Conservation (phyloP, 2,113 vertebrate genomes). For the Pterocles gutturalis region DNA sequence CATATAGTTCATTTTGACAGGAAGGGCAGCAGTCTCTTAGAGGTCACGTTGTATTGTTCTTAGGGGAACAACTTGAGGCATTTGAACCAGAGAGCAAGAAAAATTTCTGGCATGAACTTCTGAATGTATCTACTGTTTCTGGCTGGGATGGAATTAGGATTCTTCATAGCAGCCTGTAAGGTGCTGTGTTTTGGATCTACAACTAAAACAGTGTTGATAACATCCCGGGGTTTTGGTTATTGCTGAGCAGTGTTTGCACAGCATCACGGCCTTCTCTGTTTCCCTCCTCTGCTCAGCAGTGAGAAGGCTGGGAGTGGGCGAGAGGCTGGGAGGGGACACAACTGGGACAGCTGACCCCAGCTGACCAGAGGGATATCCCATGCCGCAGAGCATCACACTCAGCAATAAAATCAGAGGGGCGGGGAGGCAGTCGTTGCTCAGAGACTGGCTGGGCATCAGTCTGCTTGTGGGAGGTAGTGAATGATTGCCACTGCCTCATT, state of each 20-base stretch:
- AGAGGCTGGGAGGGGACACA: no score
- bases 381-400: not conserved
- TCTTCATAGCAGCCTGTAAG: not conserved
- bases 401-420: no score
- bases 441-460: no score
- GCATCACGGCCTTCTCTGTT: not conserved
- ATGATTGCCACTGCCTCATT: not conserved
- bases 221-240: not conserved
- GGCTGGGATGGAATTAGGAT: not conserved
- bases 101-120: not conserved
- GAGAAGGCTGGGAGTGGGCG: not conserved
- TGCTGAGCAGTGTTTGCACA: not conserved
- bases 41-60: not conserved
- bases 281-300: fast-evolving
- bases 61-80: not conserved
- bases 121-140: not conserved
- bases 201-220: not conserved
- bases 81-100: not conserved
- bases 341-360: not conserved
- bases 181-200: not conserved
- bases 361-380: not conserved
- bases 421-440: not conserved
- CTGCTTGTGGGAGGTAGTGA: not conserved
- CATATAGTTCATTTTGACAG: not conserved
- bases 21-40: not conserved